Conservation (phyloP, 2,113 vertebrate genomes). For the Seriola aureovittata region DNA sequence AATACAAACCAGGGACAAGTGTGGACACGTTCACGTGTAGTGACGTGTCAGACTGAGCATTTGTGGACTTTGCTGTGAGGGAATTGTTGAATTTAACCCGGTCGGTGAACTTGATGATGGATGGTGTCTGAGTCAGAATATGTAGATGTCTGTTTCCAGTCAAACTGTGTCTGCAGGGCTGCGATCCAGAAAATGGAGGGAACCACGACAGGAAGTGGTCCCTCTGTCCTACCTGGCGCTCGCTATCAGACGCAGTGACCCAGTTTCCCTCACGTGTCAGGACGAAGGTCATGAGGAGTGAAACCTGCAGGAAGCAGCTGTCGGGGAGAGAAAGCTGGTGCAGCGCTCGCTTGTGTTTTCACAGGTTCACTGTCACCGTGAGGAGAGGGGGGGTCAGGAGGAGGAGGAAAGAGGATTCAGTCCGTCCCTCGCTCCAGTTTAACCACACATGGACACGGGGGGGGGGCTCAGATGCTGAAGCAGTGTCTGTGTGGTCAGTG, state of each 20-base stretch:
- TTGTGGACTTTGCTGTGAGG: slow-evolving; percentile 2
- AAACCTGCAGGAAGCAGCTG: slow-evolving; percentile 73
- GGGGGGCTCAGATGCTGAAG: neutral
- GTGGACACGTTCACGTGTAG: slow-evolving; percentile 12
- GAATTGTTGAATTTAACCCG: slow-evolving; percentile 4
- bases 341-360: slow-evolving; percentile 42
- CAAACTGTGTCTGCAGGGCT: neutral
- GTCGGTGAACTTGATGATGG: slow-evolving; percentile 8
- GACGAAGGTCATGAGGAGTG: slow-evolving; percentile 45
- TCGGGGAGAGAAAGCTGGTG: slow-evolving; percentile 42
- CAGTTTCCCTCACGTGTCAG: slow-evolving; percentile 42
- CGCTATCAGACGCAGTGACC: slow-evolving; percentile 65
- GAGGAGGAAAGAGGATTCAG: slow-evolving; percentile 4
- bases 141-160: slow-evolving; percentile 15
- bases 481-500: slow-evolving; percentile 21
- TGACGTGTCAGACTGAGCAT: neutral
- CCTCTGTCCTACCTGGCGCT: slow-evolving; percentile 48
- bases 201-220: slow-evolving; percentile 55
- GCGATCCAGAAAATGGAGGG: neutral
- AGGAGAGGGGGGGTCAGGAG: slow-evolving; percentile 35
- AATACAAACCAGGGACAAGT: slow-evolving; percentile 24
- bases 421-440: neutral
- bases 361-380: slow-evolving; percentile 60
- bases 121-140: neutral
- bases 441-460: neutral